These are phyloP conservation scores for Siniperca undulata DNA, from an alignment of 2,797 vertebrate genomes.

Conservation along the genomic window DNA sequence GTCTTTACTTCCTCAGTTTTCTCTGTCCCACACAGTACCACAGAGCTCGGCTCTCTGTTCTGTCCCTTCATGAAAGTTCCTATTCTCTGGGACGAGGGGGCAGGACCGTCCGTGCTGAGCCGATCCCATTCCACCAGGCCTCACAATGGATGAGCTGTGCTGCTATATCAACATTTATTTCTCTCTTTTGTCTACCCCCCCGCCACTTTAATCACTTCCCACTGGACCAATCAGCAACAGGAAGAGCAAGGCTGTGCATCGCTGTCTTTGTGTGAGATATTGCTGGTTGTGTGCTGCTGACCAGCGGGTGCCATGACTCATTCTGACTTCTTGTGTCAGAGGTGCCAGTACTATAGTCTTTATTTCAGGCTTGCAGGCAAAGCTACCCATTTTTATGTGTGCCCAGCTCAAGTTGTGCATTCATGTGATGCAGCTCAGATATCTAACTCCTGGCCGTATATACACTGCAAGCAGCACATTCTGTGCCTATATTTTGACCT, in stretches of 20 bases:
- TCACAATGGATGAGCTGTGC: slow-evolving; percentile 81
- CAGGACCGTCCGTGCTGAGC: slow-evolving; percentile 56
- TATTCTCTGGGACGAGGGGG: slow-evolving; percentile 70
- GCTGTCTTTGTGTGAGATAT: slow-evolving; percentile 56
- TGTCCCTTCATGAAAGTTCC: slow-evolving; percentile 81
- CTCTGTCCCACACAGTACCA: slow-evolving; percentile 57
- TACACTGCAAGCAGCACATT: slow-evolving; percentile 53
- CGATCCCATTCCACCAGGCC: slow-evolving; percentile 63
- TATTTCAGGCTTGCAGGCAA: slow-evolving; percentile 35
- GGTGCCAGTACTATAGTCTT: slow-evolving; percentile 5
- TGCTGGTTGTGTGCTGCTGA: slow-evolving; percentile 38
- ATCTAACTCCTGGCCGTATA: slow-evolving; percentile 25
- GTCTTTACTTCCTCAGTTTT: slow-evolving; percentile 74
- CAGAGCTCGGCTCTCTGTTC: slow-evolving; percentile 60
- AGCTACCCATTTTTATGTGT: slow-evolving; percentile 10
- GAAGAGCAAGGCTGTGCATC: slow-evolving; percentile 48
- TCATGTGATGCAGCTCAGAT: slow-evolving; percentile 57
- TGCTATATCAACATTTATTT: slow-evolving; percentile 82
- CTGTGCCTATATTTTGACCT: slow-evolving; percentile 75
- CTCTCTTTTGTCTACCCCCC: slow-evolving; percentile 20
- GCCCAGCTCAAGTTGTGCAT: slow-evolving; percentile 28
- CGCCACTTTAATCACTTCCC: slow-evolving; percentile 52
- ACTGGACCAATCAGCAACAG: slow-evolving; percentile 59
- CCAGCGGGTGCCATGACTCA: slow-evolving; percentile 46
- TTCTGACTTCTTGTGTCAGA: slow-evolving; percentile 51